Evolutionary conservation across 2,888 invertebrate genomes (phyloP), one percentile per base, ranked within the genome.

Genomic region (Marasmarcha lunaedactyla): DNA sequence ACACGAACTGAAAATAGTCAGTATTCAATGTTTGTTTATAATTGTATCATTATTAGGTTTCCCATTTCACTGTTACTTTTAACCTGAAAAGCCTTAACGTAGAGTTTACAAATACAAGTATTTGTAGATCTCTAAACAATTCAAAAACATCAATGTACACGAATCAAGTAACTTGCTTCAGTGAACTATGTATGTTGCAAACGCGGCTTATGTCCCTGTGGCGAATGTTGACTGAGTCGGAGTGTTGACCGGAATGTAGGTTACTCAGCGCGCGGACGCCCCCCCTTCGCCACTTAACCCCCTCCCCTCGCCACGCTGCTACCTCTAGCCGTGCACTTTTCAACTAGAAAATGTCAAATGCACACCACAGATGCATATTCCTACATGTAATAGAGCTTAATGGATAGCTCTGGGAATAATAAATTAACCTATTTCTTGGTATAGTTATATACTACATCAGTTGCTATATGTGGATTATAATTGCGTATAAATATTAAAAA

Each of bases 171-270:
- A 59, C 61, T 63, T 46, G 64, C 46, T 45, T 72, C 50, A 73
- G 74, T 68, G 52, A 47, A 56, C 60, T 72, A 35, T 63, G 60
- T n/a, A n/a, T n/a, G 43, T 49, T 54, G 52, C 58, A 61, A 81
- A 72, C 64, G 68, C 68, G 59, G 64, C 78, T 59, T 66, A 78
- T 73, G 81, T 78, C 83, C 81, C 83, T 83, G 83, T 78, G 77
- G 77, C 81, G 83, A 79, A 74, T 83, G 83, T 83, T 81, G 83
- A 81, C 81, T 83, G 81, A 71, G 78, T 59, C 79, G 83, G 83
- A 81, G 81, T 83, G 81, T 76, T 83, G 83, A 83, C 83, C 83
- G 81, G 81, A 72, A 83, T 83, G 73, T 83, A 79, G 83, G 83
- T 81, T 79, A 81, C 74, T 64, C 67, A 54, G 76, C 77, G 70